Conservation (phyloP, 2,797 vertebrate genomes). For the Xiphorhynchus erythropygius region DNA sequence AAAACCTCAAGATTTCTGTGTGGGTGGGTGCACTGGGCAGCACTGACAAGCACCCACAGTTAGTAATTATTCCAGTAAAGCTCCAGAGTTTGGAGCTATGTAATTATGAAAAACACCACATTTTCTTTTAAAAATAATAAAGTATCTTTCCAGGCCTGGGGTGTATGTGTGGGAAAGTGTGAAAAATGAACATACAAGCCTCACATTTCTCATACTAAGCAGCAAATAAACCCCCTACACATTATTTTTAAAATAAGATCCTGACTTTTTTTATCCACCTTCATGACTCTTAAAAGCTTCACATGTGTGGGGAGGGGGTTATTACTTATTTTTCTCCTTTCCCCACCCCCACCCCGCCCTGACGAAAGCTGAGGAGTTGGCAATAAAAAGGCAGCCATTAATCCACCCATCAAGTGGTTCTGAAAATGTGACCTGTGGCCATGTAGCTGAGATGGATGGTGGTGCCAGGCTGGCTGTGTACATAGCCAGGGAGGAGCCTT, state of each 20-base stretch:
- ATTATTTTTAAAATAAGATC: background rate
- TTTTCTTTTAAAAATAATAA: conserved; percentile 43
- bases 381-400: conserved; percentile 40
- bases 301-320: too few species aligned
- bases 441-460: background rate
- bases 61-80: background rate
- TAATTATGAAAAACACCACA: background rate
- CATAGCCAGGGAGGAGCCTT: conserved; percentile 23
- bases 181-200: conserved; percentile 11
- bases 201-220: background rate
- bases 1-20: background rate
- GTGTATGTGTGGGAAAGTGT: background rate
- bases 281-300: background rate
- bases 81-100: background rate
- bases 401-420: background rate
- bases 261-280: background rate
- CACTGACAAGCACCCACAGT: background rate
- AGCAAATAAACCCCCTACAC: background rate
- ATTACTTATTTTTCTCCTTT: background rate
- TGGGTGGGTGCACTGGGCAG: background rate
- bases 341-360: rapidly evolving
- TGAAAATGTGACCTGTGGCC: conserved; percentile 30
- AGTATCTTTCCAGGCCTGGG: background rate
- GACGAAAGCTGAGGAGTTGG: background rate
- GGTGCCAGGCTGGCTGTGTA: conserved; percentile 36